Evolutionary conservation across 2,113 vertebrate genomes (phyloP).

Genomic region (Corapipo altera): DNA sequence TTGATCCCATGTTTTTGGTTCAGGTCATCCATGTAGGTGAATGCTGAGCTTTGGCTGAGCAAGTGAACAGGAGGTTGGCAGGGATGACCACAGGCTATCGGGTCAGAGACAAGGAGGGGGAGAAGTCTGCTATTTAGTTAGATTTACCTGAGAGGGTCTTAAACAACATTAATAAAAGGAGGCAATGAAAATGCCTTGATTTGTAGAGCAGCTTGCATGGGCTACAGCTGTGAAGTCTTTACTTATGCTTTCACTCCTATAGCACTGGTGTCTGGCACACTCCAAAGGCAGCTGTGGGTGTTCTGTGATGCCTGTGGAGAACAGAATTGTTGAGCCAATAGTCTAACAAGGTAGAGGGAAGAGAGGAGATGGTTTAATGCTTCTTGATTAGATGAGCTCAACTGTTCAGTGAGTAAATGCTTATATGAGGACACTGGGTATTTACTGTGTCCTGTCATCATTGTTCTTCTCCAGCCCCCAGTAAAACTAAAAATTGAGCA

Average conservation of each 20-base stretch:
- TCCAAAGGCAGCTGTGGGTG: neutral
- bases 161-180: neutral
- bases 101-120: neutral
- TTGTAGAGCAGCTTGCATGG: neutral
- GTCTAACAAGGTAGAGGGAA: neutral
- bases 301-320: neutral
- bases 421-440: neutral
- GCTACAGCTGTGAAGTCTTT: neutral
- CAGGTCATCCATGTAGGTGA: neutral
- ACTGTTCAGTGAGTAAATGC: neutral
- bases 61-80: neutral
- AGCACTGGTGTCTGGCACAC: fast-evolving
- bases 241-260: fast-evolving
- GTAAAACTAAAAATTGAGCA: neutral
- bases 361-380: neutral
- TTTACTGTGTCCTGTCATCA: neutral
- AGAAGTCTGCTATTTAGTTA: neutral
- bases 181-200: neutral
- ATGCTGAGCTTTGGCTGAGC: neutral
- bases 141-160: neutral
- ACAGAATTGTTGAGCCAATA: neutral
- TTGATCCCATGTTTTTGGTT: neutral
- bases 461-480: neutral
- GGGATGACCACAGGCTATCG: neutral
- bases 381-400: neutral